These are phyloP conservation scores for Pherbina coryleti DNA, from an alignment of 2,888 invertebrate species.

Conservation along the genomic window DNA sequence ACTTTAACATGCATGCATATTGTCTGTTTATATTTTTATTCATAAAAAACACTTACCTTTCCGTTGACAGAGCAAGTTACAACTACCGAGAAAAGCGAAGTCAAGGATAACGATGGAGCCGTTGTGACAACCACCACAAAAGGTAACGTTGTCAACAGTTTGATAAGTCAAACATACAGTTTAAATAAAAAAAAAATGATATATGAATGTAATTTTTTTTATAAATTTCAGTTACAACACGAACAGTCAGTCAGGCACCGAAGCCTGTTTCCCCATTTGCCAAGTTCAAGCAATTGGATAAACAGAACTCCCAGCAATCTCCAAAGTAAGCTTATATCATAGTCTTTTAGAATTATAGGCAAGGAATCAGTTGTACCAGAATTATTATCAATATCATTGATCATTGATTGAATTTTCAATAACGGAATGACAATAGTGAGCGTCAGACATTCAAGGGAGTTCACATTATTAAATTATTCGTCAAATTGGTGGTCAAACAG, in stretches of 20 bases:
- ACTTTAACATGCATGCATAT: background rate
- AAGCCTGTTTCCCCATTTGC: constrained; percentile 89
- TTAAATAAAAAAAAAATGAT: background rate
- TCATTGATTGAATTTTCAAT: too few relatives aligned
- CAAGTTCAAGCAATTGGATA: constrained; percentile 92
- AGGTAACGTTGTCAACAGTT: constrained; percentile 70
- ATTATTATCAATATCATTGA: background rate
- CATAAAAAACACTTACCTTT: background rate
- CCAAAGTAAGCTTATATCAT: constrained; percentile 77
- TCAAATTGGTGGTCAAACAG: too few relatives aligned
- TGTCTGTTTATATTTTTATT: too few relatives aligned
- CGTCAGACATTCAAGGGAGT: too few relatives aligned
- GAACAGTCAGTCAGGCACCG: constrained; percentile 72
- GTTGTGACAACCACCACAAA: constrained; percentile 75
- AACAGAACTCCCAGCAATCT: constrained; percentile 82
- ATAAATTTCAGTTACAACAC: constrained; percentile 64
- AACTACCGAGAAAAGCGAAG: constrained; percentile 70
- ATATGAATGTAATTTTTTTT: background rate
- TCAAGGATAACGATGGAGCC: constrained; percentile 73
- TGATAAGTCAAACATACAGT: constrained; percentile 14
- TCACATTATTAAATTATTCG: too few relatives aligned
- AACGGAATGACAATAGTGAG: too few relatives aligned
- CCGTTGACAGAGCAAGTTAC: constrained; percentile 42
- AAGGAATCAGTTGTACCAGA: background rate
- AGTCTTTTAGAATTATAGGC: background rate